Conservation (phyloP, 2,888 invertebrate genomes). For the Cylloceria caligata region DNA sequence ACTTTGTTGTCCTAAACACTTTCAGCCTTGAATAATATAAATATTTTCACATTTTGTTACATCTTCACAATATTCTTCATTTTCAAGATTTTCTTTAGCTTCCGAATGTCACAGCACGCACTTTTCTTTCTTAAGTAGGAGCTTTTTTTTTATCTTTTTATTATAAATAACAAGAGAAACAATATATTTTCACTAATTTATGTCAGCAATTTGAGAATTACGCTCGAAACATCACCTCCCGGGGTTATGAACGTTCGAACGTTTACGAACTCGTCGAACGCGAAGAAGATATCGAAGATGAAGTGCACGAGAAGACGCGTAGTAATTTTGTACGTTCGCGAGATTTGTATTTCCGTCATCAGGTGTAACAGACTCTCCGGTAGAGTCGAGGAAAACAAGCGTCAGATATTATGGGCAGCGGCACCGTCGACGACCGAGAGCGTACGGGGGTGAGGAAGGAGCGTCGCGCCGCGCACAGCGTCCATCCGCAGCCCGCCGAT, state of each 20-base stretch:
- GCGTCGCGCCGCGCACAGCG: conserved; percentile 62
- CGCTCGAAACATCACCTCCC: neutral
- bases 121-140: neutral
- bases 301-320: neutral
- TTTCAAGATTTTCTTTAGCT: neutral
- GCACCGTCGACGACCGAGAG: conserved; percentile 38
- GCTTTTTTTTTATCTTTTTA: neutral
- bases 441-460: conserved; percentile 47
- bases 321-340: neutral
- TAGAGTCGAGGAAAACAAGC: conserved; percentile 52
- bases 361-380: conserved; percentile 48
- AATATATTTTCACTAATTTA: no score
- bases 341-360: conserved; percentile 41
- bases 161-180: neutral
- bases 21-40: neutral
- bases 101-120: neutral
- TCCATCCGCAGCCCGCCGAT: conserved; percentile 58
- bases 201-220: no score
- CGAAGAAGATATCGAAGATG: conserved; percentile 5
- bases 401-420: conserved; percentile 55
- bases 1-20: neutral
- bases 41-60: neutral
- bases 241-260: neutral
- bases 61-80: neutral
- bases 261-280: neutral